Percentiles rank a stretch among this genome's conserved stretches.
phyloP scores from a whole-genome alignment of 2,797 vertebrate genomes.

The Tapirus indicus region DNA sequence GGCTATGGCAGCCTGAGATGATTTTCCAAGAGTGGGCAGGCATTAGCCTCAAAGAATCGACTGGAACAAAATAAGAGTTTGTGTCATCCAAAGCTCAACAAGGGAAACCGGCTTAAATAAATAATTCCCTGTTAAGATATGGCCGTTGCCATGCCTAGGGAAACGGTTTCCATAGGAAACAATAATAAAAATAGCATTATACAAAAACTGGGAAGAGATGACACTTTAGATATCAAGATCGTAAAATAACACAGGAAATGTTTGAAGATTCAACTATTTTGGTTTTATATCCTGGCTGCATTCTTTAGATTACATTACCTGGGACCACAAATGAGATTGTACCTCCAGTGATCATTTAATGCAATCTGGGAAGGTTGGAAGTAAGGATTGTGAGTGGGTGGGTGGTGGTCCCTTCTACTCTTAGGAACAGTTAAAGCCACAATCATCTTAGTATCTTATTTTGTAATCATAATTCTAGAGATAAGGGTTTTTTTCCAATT shows the following conservation, averaged over 20 bases:
- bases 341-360: not conserved
- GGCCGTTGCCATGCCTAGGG: not conserved
- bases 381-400: not conserved
- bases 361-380: too few relatives aligned
- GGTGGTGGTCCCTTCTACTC: not conserved
- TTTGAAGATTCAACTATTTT: conserved; percentile 6
- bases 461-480: not conserved
- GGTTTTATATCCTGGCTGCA: not conserved
- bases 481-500: not conserved
- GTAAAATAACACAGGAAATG: conserved; percentile 44
- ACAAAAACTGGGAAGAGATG: conserved; percentile 64
- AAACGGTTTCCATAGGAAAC: conserved; percentile 31
- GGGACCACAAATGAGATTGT: not conserved
- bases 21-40: not conserved
- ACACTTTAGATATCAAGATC: conserved; percentile 38
- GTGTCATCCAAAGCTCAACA: not conserved
- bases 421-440: not conserved
- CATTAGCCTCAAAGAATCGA: not conserved
- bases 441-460: not conserved
- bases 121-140: not conserved
- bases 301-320: not conserved
- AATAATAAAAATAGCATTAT: conserved; percentile 69
- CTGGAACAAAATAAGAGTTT: not conserved
- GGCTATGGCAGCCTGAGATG: not conserved
- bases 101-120: conserved; percentile 17